Evolutionary conservation across 2,797 vertebrate species (phyloP), one percentile per base, ranked within the genome.

Genomic region (Darevskia nairensis): DNA sequence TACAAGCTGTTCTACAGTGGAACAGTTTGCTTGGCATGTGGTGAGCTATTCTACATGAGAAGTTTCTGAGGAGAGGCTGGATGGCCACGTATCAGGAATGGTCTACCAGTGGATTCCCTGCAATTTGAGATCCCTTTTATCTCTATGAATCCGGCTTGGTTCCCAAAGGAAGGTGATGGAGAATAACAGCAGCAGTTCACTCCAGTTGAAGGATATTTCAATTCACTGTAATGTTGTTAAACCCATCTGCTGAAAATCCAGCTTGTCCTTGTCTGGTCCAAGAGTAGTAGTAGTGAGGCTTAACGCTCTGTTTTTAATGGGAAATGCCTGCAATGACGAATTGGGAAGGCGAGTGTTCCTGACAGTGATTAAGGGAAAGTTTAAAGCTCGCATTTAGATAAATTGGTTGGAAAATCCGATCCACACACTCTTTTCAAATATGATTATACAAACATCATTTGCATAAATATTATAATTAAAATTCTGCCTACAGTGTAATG

Each of bases 361-460:
- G 94, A 90, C 92, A 93, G 89, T 88, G 95, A 94, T 95, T 90
- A 94, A 95, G 86, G 74, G 90, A 92, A 95, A 92, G 90, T 95
- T 94, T 94, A 96, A 94, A 95, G 91, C 91, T 94, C 86, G 64
- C 85, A 93, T 96, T 95, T 95, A 95, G 91, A 96, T 93, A 96
- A 95, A 95, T 92, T 93, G 92, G 83, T 92, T 94, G 93, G 94
- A 94, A 96, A 96, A 95, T 95, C 91, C 93, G 93, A 96, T 95
- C 93, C 94, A 91, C 79, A 81, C 75, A 89, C 88, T 94, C 94
- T 94, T 94, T 95, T 95, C 95, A 95, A 94, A 93, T 85, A 64
- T 0, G 89, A 96, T 96, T 96, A 96, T 89, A 94, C 90, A 96
- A 96, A 95, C 92, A 95, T 90, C 78, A 95, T 97, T 96, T 96